phyloP scores from a whole-genome alignment of 1,140 invertebrate species.

The Philaenus spumarius region DNA sequence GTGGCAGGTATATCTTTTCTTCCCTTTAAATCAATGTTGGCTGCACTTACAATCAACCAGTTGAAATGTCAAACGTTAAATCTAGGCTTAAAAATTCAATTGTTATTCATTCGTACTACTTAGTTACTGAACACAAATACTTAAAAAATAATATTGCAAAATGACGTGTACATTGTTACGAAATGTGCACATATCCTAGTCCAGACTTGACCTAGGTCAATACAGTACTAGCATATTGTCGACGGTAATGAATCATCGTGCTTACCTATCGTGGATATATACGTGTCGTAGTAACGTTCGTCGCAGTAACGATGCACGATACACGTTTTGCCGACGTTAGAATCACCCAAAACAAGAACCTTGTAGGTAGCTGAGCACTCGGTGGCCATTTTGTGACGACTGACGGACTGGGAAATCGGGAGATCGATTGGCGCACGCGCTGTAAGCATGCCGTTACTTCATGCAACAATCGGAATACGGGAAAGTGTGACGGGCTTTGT shows the following conservation, averaged over 20 bases:
- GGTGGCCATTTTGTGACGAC: constrained; percentile 55
- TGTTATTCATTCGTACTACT: too few relatives aligned
- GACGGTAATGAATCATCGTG: neutral
- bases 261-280: constrained; percentile 88
- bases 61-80: neutral
- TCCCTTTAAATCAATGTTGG: neutral
- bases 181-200: neutral
- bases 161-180: neutral
- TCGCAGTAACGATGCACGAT: constrained; percentile 86
- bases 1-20: neutral
- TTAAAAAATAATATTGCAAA: too few relatives aligned
- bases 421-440: neutral
- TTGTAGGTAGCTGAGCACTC: constrained; percentile 80
- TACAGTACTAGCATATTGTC: neutral
- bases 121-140: too few relatives aligned
- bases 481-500: too few relatives aligned
- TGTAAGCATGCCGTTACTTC: too few relatives aligned
- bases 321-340: constrained; percentile 88
- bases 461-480: too few relatives aligned
- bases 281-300: constrained; percentile 83
- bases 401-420: neutral
- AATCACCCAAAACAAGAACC: constrained; percentile 80
- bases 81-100: too few relatives aligned
- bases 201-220: neutral
- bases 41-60: neutral